Conservation (phyloP, 1,140 invertebrate genomes). For the Heliconius congener region DNA sequence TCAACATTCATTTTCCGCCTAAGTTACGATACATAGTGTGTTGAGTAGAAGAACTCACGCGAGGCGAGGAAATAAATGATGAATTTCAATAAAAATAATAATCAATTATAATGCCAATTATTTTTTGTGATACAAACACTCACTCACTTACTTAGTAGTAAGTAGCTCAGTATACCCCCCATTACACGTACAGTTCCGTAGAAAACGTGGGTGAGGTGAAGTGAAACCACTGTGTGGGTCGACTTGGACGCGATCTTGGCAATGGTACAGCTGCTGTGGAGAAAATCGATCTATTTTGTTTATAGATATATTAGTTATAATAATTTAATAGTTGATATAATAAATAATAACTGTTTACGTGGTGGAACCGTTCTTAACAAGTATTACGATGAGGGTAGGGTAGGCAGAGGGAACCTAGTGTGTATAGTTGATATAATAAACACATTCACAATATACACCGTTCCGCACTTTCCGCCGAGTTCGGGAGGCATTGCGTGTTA, state of each 20-base stretch:
- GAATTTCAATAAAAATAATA: too few species aligned
- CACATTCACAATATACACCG: too few species aligned
- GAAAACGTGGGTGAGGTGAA: background rate
- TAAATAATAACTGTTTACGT: background rate
- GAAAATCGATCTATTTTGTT: background rate
- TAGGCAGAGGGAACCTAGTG: too few species aligned
- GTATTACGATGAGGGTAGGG: background rate
- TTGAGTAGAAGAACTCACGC: too few species aligned
- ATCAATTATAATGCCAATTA: too few species aligned
- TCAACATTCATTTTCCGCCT: background rate
- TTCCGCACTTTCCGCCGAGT: too few species aligned
- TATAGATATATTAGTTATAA: background rate
- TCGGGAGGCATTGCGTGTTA: too few species aligned
- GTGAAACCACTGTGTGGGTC: background rate
- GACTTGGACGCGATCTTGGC: conserved; percentile 2
- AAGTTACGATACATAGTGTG: too few species aligned
- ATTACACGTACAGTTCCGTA: background rate
- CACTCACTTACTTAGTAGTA: too few species aligned
- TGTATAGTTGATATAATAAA: too few species aligned
- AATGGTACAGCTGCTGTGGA: background rate
- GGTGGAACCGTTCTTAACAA: background rate
- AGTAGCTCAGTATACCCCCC: background rate
- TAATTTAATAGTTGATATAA: background rate
- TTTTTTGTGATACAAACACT: too few species aligned
- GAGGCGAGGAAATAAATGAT: too few species aligned